Conservation (phyloP, 2,888 invertebrate species). For the Poecilus cupreus region DNA sequence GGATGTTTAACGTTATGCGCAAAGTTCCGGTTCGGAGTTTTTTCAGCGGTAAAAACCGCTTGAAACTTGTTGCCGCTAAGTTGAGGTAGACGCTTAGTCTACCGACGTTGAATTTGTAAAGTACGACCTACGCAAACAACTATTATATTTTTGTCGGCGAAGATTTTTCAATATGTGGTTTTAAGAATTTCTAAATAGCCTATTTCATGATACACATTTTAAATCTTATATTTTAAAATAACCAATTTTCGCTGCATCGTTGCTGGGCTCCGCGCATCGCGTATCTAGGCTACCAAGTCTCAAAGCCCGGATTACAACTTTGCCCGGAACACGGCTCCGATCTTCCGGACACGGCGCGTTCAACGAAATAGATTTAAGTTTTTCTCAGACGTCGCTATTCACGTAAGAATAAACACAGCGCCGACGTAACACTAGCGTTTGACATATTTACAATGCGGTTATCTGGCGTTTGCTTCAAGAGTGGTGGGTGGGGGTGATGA, state of each 20-base stretch:
- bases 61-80: constrained; percentile 20
- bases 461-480: constrained; percentile 1
- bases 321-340: not conserved
- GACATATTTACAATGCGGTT: constrained; percentile 50
- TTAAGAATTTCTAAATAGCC: no score
- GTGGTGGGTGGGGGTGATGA: not conserved
- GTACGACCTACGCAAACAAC: no score
- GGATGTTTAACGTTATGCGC: constrained; percentile 35
- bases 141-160: no score
- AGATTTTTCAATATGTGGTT: no score
- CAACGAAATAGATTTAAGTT: constrained; percentile 15
- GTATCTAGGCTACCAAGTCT: no score
- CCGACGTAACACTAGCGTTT: not conserved
- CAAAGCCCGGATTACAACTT: not conserved
- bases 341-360: not conserved
- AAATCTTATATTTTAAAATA: no score
- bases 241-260: no score
- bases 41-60: constrained; percentile 16
- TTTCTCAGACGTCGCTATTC: not conserved
- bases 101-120: no score
- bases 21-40: constrained; percentile 12
- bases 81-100: not conserved
- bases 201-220: no score
- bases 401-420: constrained; percentile 17
- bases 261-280: no score